Conservation (phyloP, 2,888 invertebrate species). For the Polydrusus cervinus region DNA sequence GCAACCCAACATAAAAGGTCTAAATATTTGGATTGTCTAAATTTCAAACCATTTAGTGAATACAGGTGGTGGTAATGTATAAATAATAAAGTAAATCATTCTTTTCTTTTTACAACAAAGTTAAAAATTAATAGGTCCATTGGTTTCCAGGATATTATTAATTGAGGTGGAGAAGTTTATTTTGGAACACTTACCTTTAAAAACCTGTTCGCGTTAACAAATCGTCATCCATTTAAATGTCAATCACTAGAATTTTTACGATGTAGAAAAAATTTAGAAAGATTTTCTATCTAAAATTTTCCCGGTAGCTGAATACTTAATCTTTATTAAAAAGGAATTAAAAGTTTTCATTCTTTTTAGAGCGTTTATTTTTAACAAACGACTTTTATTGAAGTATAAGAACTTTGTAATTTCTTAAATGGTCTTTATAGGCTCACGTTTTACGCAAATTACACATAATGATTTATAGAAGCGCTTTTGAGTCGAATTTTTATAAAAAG, state of each 20-base stretch:
- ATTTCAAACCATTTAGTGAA: too few relatives aligned
- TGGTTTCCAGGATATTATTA: too few relatives aligned
- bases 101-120: too few relatives aligned
- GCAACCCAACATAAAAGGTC: too few relatives aligned
- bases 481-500: not conserved
- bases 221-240: not conserved
- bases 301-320: slow-evolving; percentile 11
- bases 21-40: too few relatives aligned
- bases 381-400: slow-evolving; percentile 11
- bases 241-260: not conserved
- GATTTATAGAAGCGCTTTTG: not conserved
- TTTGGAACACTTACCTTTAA: too few relatives aligned
- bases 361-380: slow-evolving; percentile 5
- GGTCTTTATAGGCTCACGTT: slow-evolving; percentile 7
- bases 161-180: too few relatives aligned
- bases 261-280: not conserved
- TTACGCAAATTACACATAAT: not conserved
- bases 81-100: too few relatives aligned
- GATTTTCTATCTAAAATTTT: slow-evolving; percentile 19
- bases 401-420: slow-evolving; percentile 23
- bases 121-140: too few relatives aligned
- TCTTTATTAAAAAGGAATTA: slow-evolving; percentile 25
- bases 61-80: too few relatives aligned
- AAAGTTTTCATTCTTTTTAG: slow-evolving; percentile 18
- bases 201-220: too few relatives aligned